Evolutionary conservation across 2,797 vertebrate species (phyloP).

Genomic region (Rhodeus uyekii): DNA sequence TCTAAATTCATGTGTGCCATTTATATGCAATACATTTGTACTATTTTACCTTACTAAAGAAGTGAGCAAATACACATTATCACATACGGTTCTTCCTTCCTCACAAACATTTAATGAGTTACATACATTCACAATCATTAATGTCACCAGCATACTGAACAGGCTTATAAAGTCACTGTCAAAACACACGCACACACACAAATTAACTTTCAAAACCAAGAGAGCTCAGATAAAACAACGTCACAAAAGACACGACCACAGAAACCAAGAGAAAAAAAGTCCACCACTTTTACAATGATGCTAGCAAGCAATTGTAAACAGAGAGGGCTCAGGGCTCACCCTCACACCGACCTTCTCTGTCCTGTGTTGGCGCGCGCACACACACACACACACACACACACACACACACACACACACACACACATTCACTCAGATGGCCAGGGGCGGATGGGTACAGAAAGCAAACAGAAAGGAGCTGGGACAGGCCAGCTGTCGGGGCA

Average conservation of each 20-base stretch:
- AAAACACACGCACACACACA: constrained; percentile 8
- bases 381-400: neutral
- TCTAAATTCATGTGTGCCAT: neutral
- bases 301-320: neutral
- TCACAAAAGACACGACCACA: constrained; percentile 12
- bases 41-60: neutral
- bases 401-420: neutral
- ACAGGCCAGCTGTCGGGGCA: constrained; percentile 50
- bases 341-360: constrained; percentile 13
- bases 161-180: constrained; percentile 8
- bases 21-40: neutral
- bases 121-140: neutral
- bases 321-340: neutral
- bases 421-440: neutral
- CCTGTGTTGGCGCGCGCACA: neutral
- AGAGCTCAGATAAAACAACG: constrained; percentile 20
- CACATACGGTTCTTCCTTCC: neutral
- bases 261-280: neutral
- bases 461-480: constrained; percentile 33
- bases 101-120: neutral
- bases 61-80: neutral
- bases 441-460: constrained; percentile 6
- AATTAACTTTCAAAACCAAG: constrained; percentile 7
- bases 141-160: neutral
- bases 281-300: constrained; percentile 1